Percentiles rank a stretch among this genome's conserved stretches.
phyloP scores from a whole-genome alignment of 2,888 invertebrate species.

The Lordiphosa andalusiaca region DNA sequence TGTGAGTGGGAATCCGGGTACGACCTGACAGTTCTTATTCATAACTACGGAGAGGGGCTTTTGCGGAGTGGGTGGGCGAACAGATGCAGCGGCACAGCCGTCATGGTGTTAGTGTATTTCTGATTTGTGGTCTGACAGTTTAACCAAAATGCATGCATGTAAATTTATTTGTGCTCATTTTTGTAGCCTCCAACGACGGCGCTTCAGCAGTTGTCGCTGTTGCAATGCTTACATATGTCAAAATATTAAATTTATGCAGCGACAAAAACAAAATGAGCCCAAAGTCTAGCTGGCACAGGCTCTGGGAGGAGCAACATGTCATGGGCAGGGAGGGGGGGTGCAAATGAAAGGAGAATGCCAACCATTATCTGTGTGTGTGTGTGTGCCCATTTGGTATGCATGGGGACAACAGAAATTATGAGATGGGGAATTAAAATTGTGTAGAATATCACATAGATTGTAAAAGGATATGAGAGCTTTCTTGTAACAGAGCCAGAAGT shows the following conservation, averaged over 20 bases:
- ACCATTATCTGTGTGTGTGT: constrained; percentile 24
- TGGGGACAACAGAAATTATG: constrained; percentile 9
- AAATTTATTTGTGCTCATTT: constrained; percentile 74
- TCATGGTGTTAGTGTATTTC: constrained; percentile 70
- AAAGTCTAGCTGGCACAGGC: constrained; percentile 36
- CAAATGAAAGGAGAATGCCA: constrained; percentile 48
- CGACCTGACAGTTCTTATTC: constrained; percentile 69
- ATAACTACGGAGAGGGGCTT: constrained; percentile 39
- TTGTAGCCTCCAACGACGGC: constrained; percentile 42
- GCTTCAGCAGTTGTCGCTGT: constrained; percentile 28
- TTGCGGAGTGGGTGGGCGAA: not conserved
- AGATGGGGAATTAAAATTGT: not conserved
- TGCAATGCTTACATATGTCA: constrained; percentile 71
- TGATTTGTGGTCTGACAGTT: constrained; percentile 77
- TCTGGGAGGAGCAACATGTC: constrained; percentile 14
- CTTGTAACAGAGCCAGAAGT: no score
- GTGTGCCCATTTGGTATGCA: constrained; percentile 15
- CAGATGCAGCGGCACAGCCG: constrained; percentile 28
- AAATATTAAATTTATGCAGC: constrained; percentile 76
- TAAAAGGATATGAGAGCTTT: no score
- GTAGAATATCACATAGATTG: no score
- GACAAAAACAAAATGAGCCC: constrained; percentile 66
- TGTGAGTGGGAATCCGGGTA: constrained; percentile 21
- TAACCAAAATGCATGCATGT: constrained; percentile 74
- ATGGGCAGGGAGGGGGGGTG: constrained; percentile 1